A percentile compares a stretch with the other conserved stretches of the same genome.
Conservation (phyloP, 2,888 invertebrate genomes). For the Nipponacmea schrenckii region DNA sequence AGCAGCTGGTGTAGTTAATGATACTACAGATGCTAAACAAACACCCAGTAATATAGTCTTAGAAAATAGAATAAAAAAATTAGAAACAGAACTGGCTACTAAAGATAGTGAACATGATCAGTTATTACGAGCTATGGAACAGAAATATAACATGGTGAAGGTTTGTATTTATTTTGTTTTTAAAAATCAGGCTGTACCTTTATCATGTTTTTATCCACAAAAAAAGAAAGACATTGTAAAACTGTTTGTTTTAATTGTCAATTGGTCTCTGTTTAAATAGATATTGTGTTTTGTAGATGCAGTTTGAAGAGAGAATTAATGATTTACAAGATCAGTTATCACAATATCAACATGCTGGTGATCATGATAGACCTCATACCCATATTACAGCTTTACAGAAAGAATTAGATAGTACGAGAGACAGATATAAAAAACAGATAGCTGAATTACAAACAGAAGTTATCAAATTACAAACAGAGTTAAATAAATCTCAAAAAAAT, state of each 20-base stretch:
- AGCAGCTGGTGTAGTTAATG: constrained; percentile 56
- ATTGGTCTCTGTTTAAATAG: too few relatives aligned
- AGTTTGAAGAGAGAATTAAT: constrained; percentile 63
- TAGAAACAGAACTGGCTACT: constrained; percentile 58
- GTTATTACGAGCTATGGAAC: constrained; percentile 60
- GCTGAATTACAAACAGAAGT: constrained; percentile 53
- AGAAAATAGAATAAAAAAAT: constrained; percentile 57
- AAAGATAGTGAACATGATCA: constrained; percentile 60
- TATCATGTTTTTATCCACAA: too few relatives aligned
- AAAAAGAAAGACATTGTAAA: too few relatives aligned
- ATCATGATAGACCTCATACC: constrained; percentile 53
- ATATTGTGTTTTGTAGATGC: constrained; percentile 41
- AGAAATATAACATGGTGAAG: constrained; percentile 64
- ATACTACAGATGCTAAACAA: constrained; percentile 23
- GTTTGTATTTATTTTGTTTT: constrained; percentile 32
- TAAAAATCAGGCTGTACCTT: too few relatives aligned
- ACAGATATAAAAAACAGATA: constrained; percentile 52
- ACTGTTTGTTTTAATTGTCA: too few relatives aligned
- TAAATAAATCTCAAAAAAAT: constrained; percentile 42
- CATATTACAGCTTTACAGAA: constrained; percentile 56
- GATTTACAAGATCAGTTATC: constrained; percentile 58
- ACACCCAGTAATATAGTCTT: constrained; percentile 46
- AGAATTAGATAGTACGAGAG: constrained; percentile 60
- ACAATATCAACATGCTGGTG: constrained; percentile 36
- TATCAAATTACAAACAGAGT: constrained; percentile 48